Evolutionary conservation across 1,140 invertebrate species (phyloP).

Genomic region (Drosophila triauraria): DNA sequence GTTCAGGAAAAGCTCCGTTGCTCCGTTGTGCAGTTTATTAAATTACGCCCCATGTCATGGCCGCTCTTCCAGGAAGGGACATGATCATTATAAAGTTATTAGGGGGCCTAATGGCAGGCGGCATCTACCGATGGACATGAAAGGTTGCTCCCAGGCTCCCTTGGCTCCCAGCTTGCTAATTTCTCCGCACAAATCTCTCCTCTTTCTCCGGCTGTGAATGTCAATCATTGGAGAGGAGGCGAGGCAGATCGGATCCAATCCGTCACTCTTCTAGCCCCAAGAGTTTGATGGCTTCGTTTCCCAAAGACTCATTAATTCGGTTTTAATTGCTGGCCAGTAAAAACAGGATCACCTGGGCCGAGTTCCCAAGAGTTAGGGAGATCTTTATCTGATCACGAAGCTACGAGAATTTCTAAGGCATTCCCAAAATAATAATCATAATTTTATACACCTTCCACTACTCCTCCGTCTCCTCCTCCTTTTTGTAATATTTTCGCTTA

Average conservation of each 20-base stretch:
- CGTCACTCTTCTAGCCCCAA: constrained; percentile 24
- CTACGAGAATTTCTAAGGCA: constrained; percentile 15
- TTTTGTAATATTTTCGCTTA: constrained; percentile 57
- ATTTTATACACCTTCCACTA: constrained; percentile 40
- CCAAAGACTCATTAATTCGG: constrained; percentile 64
- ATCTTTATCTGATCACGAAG: constrained; percentile 34
- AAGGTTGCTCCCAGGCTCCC: background rate
- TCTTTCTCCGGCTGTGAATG: constrained; percentile 16
- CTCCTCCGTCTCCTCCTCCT: constrained; percentile 14
- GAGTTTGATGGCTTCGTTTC: constrained; percentile 29
- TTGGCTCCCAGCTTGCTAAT: constrained; percentile 20
- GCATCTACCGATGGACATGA: constrained; percentile 22
- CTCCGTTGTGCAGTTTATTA: constrained; percentile 67
- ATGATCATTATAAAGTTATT: constrained; percentile 81
- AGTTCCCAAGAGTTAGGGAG: constrained; percentile 1
- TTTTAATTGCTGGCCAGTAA: constrained; percentile 66
- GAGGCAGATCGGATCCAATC: background rate
- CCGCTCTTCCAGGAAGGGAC: constrained; percentile 59
- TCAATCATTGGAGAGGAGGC: constrained; percentile 29
- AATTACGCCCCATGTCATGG: constrained; percentile 69
- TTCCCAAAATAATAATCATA: constrained; percentile 45
- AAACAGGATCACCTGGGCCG: constrained; percentile 37
- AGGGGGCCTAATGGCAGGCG: constrained; percentile 53
- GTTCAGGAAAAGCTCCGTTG: constrained; percentile 50
- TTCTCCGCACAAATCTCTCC: constrained; percentile 24